Evolutionary conservation across 2,113 vertebrate species (phyloP), one percentile per base, ranked within the genome.

Genomic region (Rhizomys pruinosus): DNA sequence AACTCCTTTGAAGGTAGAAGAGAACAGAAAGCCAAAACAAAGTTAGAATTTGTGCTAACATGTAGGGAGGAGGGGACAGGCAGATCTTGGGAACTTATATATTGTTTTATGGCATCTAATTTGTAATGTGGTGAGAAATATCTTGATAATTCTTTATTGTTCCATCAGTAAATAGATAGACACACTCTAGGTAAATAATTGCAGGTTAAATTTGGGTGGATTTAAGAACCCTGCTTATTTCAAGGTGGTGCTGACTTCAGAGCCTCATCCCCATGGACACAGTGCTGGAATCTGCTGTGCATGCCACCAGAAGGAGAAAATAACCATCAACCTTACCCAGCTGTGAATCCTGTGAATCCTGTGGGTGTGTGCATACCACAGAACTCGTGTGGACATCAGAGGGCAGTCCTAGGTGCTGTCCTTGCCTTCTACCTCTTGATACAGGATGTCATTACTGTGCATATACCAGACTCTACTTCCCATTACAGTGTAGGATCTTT

Each of bases 31-130:
- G 32, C 13, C 15, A 34, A 84, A 74, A 19, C 12, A 57, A 52
- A 44, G 12, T 64, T 68, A 87, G 72, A 91, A 88, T 37, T 79
- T 27, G 61, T 93, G 63, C 84, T 74, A 73, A 79, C 10, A 73
- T 61, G 25, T 11, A 37, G 34, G 42, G 68, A 82, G 19, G 15
- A 32, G 20, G 15, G 71, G 39, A n/a, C 47, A 23, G 17, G 59
- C 17, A 69, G 32, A 0, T 20, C 22, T 88, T 39, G 20, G n/a
- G 61, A 0, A 23, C 7, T 72, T 7, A 7, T n/a, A 52, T 1
- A 22, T 61, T 61, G n/a, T 61, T 52, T 89, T 81, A 61, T 71
- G 44, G 63, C 42, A 78, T 73, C 12, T 42, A 87, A 79, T 69
- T 47, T 84, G 55, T 74, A 44, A 79, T 84, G 66, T 52, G 81